These are phyloP conservation scores for Mormyrops attenuatus DNA, from an alignment of 2,797 vertebrate species.

Conservation along the genomic window DNA sequence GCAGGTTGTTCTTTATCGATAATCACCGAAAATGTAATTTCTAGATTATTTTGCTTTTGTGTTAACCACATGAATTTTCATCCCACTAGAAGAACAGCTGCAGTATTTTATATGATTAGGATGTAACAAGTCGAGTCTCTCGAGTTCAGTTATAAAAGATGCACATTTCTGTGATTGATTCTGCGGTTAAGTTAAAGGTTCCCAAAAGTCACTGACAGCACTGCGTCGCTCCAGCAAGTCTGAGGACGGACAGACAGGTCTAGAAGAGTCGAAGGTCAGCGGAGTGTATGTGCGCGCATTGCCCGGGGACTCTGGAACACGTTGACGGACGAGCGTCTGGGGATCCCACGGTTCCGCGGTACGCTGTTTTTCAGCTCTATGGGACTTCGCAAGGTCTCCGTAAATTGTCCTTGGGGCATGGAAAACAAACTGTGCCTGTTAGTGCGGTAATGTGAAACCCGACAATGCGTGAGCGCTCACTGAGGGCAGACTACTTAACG, in stretches of 20 bases:
- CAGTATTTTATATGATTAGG: background rate
- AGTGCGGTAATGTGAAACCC: constrained; percentile 61
- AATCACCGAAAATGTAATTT: background rate
- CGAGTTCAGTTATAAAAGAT: background rate
- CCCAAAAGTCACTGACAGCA: background rate
- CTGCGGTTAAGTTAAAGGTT: background rate
- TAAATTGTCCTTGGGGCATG: constrained; percentile 63
- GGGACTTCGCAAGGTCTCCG: constrained; percentile 53
- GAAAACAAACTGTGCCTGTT: constrained; percentile 67
- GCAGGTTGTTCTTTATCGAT: background rate
- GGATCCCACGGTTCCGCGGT: constrained; percentile 39
- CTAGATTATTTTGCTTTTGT: background rate
- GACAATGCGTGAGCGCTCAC: constrained; percentile 49
- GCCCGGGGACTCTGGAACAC: background rate
- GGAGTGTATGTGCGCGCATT: background rate
- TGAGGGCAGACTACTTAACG: constrained; percentile 30
- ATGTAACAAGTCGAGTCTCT: background rate
- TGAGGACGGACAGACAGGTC: background rate
- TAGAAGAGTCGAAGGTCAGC: background rate
- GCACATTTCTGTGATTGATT: background rate
- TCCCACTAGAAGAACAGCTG: background rate
- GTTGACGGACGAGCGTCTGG: constrained; percentile 27
- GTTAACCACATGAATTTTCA: background rate
- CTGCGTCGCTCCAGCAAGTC: background rate
- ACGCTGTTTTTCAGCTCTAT: constrained; percentile 32